Evolutionary conservation across 2,888 invertebrate species (phyloP), one percentile per base, ranked within the genome.

Genomic region (Atrina japonica): DNA sequence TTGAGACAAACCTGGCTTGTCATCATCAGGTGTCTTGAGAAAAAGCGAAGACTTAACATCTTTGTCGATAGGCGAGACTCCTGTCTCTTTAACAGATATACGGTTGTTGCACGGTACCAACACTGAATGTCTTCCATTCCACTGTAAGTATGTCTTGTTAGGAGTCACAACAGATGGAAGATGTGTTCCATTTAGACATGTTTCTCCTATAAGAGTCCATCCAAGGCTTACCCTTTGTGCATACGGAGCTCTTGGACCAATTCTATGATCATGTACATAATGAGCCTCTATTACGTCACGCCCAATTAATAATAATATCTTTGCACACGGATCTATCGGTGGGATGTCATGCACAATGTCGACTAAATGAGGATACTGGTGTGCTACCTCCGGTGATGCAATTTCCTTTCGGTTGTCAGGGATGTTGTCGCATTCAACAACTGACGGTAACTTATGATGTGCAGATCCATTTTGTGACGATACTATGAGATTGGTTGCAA

Each of bases 231-330:
- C 30, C 29, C 18, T 65, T 35, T 35, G 35, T 11, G 11, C 35
- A 35, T 11, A 35, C 11, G 64, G 64, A 16, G 45, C 45, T 21
- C 9, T 23, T 2, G 40, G 0, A 2, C 70, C 50, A 35, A 59
- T 59, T 40, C 40, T 40, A 14, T 70, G 70, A 1, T 70, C 64
- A 1, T 52, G 21, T 9, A 70, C 59, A n/a, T 70, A 45, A 29
- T 70, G 70, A 0, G 64, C 64, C 11, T 50, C 30, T 7, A 53
- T 41, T 23, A 70, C 18, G 23, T 70, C 70, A n/a, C 70, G 58
- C 11, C 60, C 70, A 21, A 70, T 70, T 0, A 70, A 30, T 41
- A 70, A 59, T 21, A 23, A 30, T 45, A 70, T 70, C 35, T 64
- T 43, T 11, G 59, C 43, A 6, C 50, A 18, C 11, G 64, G 9